Percentiles rank a stretch among this genome's conserved stretches.
Evolutionary conservation across 2,888 invertebrate species (phyloP).

Genomic region (Oxystoma pomonae): DNA sequence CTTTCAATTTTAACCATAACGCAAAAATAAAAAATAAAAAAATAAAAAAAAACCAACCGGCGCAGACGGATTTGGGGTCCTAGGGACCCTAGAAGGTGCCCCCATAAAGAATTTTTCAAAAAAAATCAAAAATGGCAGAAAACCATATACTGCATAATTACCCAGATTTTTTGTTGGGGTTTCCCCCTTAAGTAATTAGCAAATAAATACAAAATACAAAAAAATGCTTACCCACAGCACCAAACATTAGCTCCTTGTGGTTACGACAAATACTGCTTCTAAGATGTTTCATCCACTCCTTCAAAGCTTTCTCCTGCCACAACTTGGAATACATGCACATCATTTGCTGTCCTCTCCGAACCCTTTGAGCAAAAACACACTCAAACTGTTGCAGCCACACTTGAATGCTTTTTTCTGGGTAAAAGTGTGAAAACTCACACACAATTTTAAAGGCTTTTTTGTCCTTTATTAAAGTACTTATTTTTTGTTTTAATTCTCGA

Average conservation of each 20-base stretch:
- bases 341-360: conserved; percentile 61
- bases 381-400: conserved; percentile 55
- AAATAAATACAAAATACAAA: too few relatives aligned
- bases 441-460: conserved; percentile 19
- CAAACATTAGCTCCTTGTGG: conserved; percentile 53
- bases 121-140: too few relatives aligned
- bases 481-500: conserved; percentile 38
- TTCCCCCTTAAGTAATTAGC: too few relatives aligned
- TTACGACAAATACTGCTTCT: conserved; percentile 47
- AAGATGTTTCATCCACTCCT: conserved; percentile 51
- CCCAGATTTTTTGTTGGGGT: too few relatives aligned
- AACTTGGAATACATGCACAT: conserved; percentile 58
- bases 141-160: too few relatives aligned
- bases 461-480: conserved; percentile 26
- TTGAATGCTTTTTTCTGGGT: conserved; percentile 50
- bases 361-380: conserved; percentile 56
- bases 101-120: too few relatives aligned
- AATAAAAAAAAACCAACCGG: too few relatives aligned
- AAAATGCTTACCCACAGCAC: conserved; percentile 51
- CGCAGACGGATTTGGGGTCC: too few relatives aligned
- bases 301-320: conserved; percentile 59
- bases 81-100: too few relatives aligned
- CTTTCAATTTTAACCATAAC: too few relatives aligned
- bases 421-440: conserved; percentile 35
- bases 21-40: too few relatives aligned